Percentiles rank a stretch among this genome's conserved stretches.
phyloP scores from a whole-genome alignment of 2,888 invertebrate genomes.

The Halocaridina rubra region DNA sequence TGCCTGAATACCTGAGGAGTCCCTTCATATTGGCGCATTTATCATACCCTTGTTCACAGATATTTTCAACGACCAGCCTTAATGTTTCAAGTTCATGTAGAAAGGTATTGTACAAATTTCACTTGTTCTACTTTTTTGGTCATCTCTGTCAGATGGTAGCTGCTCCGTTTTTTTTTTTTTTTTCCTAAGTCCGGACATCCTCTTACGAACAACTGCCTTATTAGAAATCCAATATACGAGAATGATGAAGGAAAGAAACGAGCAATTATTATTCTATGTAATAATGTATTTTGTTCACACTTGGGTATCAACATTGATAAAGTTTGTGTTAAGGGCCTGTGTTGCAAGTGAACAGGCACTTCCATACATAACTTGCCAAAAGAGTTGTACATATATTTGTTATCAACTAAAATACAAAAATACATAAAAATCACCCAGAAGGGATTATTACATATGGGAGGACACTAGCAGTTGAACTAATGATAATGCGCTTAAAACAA shows the following conservation, averaged over 20 bases:
- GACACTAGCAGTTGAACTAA: slow-evolving; percentile 1
- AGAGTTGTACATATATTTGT: slow-evolving; percentile 49
- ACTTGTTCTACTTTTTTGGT: too few relatives aligned
- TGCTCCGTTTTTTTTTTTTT: background rate
- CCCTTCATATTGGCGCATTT: too few relatives aligned
- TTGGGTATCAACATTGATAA: slow-evolving; percentile 53
- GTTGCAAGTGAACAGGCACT: slow-evolving; percentile 48
- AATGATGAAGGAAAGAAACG: too few relatives aligned
- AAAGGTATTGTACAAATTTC: too few relatives aligned
- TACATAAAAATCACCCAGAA: slow-evolving; percentile 35
- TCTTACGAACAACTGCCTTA: too few relatives aligned
- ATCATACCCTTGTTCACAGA: too few relatives aligned
- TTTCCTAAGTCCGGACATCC: background rate
- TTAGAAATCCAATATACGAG: too few relatives aligned
- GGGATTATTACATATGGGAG: slow-evolving; percentile 29
- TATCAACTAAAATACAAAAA: slow-evolving; percentile 44
- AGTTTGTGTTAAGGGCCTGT: slow-evolving; percentile 53
- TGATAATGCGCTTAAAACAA: too few relatives aligned
- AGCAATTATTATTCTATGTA: slow-evolving; percentile 45
- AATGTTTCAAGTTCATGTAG: too few relatives aligned
- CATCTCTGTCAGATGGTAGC: too few relatives aligned
- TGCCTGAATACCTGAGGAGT: too few relatives aligned
- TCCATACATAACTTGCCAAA: slow-evolving; percentile 44
- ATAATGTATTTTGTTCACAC: slow-evolving; percentile 56
- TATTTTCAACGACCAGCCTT: too few relatives aligned